Evolutionary conservation across 2,888 invertebrate species (phyloP).

Genomic region (Hydrotaea cyrtoneurina): DNA sequence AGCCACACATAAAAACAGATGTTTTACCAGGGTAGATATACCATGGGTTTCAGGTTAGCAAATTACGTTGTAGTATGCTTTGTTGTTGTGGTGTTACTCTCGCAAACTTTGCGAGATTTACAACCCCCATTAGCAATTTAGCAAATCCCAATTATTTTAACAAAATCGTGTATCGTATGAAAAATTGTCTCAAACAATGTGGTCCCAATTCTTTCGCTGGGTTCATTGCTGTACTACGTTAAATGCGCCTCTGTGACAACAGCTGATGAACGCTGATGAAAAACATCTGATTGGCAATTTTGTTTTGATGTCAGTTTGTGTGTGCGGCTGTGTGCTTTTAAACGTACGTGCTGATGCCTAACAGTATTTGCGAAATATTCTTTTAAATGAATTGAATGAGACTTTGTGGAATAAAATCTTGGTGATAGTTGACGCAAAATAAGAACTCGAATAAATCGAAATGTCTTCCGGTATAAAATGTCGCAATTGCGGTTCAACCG

Average conservation of each 20-base stretch:
- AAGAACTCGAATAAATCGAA: background rate
- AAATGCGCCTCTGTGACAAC: background rate
- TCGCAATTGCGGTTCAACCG: conserved; percentile 92
- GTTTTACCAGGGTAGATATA: too few species aligned
- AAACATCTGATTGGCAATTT: conserved; percentile 13
- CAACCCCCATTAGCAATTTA: too few species aligned
- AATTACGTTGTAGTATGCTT: too few species aligned
- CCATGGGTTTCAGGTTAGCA: too few species aligned
- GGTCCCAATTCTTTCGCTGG: background rate
- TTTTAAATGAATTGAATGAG: background rate
- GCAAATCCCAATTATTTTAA: too few species aligned
- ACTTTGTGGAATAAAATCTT: background rate
- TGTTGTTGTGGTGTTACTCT: too few species aligned
- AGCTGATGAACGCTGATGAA: background rate
- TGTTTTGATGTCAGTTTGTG: conserved; percentile 23
- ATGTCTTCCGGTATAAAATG: conserved; percentile 87
- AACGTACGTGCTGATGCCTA: background rate
- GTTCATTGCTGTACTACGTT: background rate
- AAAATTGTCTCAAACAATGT: too few species aligned
- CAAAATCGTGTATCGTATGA: too few species aligned
- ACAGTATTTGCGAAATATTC: background rate
- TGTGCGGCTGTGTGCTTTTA: background rate
- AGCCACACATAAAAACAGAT: too few species aligned
- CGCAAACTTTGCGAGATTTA: too few species aligned
- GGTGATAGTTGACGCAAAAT: background rate